Conservation (phyloP, 1,140 invertebrate species). For the Diachasma alloeum region DNA sequence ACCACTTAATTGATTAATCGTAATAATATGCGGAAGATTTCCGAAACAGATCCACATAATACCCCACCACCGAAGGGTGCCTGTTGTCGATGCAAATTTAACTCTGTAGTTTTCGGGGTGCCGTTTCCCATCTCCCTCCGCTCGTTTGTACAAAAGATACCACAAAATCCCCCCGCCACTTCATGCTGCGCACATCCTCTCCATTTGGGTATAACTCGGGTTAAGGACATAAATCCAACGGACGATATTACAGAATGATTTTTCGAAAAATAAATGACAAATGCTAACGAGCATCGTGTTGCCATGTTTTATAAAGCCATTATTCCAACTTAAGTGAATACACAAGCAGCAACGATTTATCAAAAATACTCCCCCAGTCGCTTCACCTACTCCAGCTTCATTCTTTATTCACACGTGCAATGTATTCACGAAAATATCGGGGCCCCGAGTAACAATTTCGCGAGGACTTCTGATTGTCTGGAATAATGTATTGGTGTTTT, state of each 20-base stretch:
- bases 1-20: constrained; percentile 26
- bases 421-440: not conserved
- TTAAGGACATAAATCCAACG: constrained; percentile 24
- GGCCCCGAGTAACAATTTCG: not conserved
- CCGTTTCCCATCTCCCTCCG: not conserved
- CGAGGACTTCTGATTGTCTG: not conserved
- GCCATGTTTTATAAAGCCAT: constrained; percentile 57
- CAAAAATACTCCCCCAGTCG: constrained; percentile 37
- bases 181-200: not conserved
- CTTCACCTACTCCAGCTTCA: not conserved
- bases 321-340: constrained; percentile 54
- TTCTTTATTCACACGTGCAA: not conserved
- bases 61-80: not conserved
- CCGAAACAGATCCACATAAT: not conserved
- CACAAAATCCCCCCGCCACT: not conserved
- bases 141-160: not conserved
- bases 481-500: constrained; percentile 12
- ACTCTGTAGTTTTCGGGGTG: not conserved
- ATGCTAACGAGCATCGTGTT: constrained; percentile 48
- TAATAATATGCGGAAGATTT: constrained; percentile 29
- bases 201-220: constrained; percentile 12
- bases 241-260: not conserved
- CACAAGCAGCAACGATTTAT: constrained; percentile 53
- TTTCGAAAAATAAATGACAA: constrained; percentile 38
- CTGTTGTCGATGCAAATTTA: constrained; percentile 1